Percentiles rank a stretch among this genome's conserved stretches.
Evolutionary conservation across 1,140 invertebrate genomes (phyloP).

Genomic region (Leptonema lineaticorne): DNA sequence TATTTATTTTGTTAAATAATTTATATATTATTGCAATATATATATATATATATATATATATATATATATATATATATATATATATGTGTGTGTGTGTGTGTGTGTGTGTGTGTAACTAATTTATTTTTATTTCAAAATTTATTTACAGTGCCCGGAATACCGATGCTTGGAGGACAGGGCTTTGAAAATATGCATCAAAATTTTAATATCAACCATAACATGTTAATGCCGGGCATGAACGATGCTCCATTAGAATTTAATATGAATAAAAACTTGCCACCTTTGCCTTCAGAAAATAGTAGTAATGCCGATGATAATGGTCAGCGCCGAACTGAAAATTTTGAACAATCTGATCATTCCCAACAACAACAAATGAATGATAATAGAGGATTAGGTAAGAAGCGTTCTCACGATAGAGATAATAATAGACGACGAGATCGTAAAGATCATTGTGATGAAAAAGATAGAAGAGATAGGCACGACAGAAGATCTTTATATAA

Average conservation of each 20-base stretch:
- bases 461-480: slow-evolving; percentile 44
- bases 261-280: slow-evolving; percentile 57
- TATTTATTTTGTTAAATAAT: neutral
- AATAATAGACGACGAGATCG: slow-evolving; percentile 42
- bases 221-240: slow-evolving; percentile 59
- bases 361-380: slow-evolving; percentile 6
- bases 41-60: neutral
- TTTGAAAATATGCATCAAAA: slow-evolving; percentile 37
- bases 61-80: neutral
- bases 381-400: slow-evolving; percentile 11
- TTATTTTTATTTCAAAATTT: neutral
- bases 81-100: no score
- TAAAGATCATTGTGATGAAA: slow-evolving; percentile 46
- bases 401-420: slow-evolving; percentile 26
- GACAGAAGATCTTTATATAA: slow-evolving; percentile 34
- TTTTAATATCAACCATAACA: slow-evolving; percentile 35
- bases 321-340: slow-evolving; percentile 15
- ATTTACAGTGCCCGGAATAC: slow-evolving; percentile 37
- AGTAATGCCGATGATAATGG: slow-evolving; percentile 45
- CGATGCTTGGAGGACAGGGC: slow-evolving; percentile 26
- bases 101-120: no score
- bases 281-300: slow-evolving; percentile 46
- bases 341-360: slow-evolving; percentile 1
- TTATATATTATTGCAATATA: no score
- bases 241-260: slow-evolving; percentile 70